A percentile compares a stretch with the other conserved stretches of the same genome.
These are phyloP conservation scores for Liparis tanakae DNA, from an alignment of 2,797 vertebrate species.

Conservation along the genomic window DNA sequence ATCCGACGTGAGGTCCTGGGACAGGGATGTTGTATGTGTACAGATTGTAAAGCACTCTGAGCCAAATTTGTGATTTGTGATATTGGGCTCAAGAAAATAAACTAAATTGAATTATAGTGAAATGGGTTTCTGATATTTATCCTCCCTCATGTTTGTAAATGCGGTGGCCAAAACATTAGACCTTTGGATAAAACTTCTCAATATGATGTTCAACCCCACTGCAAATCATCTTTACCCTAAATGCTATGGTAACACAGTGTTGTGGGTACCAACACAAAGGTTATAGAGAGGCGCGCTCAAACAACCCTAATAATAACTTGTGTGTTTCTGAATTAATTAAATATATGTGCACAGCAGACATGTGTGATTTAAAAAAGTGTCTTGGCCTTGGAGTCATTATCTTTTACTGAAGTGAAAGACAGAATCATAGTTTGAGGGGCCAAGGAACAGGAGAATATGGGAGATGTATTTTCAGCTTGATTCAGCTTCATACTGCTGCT, in stretches of 20 bases:
- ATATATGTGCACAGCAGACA: not conserved
- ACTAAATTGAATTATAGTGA: too few relatives aligned
- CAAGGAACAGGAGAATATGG: constrained; percentile 21
- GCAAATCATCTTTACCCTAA: not conserved
- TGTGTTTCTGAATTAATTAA: not conserved
- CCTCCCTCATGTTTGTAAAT: too few relatives aligned
- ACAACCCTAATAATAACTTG: not conserved
- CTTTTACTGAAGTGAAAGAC: constrained; percentile 30
- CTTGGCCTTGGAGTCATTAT: not conserved
- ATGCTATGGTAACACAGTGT: not conserved
- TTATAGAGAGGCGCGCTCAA: not conserved
- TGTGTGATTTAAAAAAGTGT: not conserved
- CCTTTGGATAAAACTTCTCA: too few relatives aligned
- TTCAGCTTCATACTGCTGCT: constrained; percentile 36
- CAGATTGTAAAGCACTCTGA: too few relatives aligned
- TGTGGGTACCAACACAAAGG: not conserved
- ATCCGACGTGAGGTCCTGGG: too few relatives aligned
- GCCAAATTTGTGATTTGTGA: too few relatives aligned
- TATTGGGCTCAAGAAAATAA: too few relatives aligned
- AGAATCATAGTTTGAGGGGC: constrained; percentile 8
- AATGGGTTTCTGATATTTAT: too few relatives aligned
- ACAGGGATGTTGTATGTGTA: too few relatives aligned
- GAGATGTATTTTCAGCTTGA: constrained; percentile 63
- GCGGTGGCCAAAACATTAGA: too few relatives aligned
- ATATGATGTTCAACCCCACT: not conserved